Evolutionary conservation across 2,113 vertebrate species (phyloP).

Genomic region (Pangasianodon gigas): DNA sequence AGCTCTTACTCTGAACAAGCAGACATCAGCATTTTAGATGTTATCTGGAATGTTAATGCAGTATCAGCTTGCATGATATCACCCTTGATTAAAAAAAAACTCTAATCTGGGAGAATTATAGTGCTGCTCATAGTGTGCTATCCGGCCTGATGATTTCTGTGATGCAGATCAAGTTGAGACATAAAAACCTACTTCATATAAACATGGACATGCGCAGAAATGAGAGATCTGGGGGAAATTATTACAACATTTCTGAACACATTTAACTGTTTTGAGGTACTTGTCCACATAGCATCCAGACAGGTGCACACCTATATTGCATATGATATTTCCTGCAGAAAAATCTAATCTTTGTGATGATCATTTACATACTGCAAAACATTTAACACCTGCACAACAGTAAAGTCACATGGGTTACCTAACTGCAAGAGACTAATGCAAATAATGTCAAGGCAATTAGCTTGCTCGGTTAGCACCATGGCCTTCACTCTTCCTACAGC

Average conservation of each 20-base stretch:
- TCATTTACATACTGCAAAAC: neutral
- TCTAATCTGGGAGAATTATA: neutral
- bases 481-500: neutral
- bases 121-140: neutral
- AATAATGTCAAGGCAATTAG: neutral
- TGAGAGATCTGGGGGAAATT: too few species aligned
- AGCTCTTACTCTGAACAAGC: slow-evolving; percentile 22
- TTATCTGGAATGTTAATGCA: neutral
- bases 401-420: neutral
- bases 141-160: neutral
- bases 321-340: neutral
- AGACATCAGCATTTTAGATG: slow-evolving; percentile 14
- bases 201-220: neutral
- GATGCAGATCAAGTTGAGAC: neutral
- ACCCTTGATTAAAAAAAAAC: neutral
- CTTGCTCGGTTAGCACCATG: neutral
- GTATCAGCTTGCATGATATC: neutral
- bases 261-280: neutral
- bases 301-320: neutral
- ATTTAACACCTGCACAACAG: neutral
- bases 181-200: neutral
- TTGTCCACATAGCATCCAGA: neutral
- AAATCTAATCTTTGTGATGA: neutral
- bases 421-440: neutral
- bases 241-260: neutral